These are phyloP conservation scores for Neosilurus hyrtlii DNA, from an alignment of 2,797 vertebrate genomes.

Conservation along the genomic window DNA sequence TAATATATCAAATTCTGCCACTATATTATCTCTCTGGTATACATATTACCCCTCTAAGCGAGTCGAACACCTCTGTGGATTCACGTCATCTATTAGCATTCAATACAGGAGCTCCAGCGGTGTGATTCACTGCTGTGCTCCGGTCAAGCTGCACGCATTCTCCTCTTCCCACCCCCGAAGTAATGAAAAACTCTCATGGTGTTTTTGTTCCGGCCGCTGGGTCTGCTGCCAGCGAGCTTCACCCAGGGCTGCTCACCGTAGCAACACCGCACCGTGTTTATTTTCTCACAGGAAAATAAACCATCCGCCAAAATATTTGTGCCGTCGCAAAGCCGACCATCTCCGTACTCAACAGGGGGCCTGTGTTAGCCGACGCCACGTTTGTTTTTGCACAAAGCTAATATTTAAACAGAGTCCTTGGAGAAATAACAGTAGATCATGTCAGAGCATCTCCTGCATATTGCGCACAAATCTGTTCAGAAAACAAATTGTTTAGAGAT, in stretches of 20 bases:
- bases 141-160: constrained; percentile 43
- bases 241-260: constrained; percentile 50
- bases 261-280: constrained; percentile 58
- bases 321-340: constrained; percentile 52
- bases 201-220: constrained; percentile 45
- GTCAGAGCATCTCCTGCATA: constrained; percentile 35
- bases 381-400: constrained; percentile 59
- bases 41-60: constrained; percentile 35
- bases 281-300: constrained; percentile 64
- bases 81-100: constrained; percentile 42
- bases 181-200: constrained; percentile 54
- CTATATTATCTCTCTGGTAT: constrained; percentile 17
- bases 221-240: constrained; percentile 48
- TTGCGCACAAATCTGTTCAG: constrained; percentile 15
- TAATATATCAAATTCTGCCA: constrained; percentile 27
- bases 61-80: constrained; percentile 26
- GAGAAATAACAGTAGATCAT: constrained; percentile 47
- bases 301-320: constrained; percentile 57
- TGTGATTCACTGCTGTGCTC: constrained; percentile 44
- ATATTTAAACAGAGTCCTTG: constrained; percentile 57
- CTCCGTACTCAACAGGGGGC: constrained; percentile 50
- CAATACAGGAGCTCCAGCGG: constrained; percentile 37
- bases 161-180: constrained; percentile 48
- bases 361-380: constrained; percentile 36
- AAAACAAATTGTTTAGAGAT: constrained; percentile 47